These are phyloP conservation scores for Carollia perspicillata DNA, from an alignment of 2,113 vertebrate genomes.

Conservation along the genomic window DNA sequence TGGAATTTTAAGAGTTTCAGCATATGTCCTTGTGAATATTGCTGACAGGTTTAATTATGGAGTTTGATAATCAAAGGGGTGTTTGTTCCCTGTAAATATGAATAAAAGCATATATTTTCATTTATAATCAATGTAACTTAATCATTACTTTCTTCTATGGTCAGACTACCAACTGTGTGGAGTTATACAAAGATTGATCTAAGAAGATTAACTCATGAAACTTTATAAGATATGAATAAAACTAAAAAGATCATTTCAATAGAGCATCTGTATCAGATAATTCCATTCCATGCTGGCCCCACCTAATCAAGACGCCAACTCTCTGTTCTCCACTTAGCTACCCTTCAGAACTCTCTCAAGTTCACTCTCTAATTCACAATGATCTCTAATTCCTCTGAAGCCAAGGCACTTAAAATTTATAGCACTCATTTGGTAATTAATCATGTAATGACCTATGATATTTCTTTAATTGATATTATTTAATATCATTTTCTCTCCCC, in stretches of 20 bases:
- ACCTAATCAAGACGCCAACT: neutral
- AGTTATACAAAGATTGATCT: neutral
- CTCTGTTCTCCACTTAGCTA: neutral
- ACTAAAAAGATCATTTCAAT: neutral
- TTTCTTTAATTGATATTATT: constrained; percentile 43
- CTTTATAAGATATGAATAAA: constrained; percentile 3
- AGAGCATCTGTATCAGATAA: neutral
- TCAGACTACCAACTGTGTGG: neutral
- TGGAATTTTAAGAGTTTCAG: constrained; percentile 65
- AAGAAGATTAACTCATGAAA: neutral
- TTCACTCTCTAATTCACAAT: neutral
- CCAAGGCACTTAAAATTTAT: constrained; percentile 20
- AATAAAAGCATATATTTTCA: neutral
- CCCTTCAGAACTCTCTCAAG: neutral
- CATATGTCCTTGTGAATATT: constrained; percentile 68
- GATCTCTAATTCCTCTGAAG: neutral
- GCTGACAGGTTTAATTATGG: neutral
- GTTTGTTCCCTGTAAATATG: neutral
- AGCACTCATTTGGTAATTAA: constrained; percentile 34
- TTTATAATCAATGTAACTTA: neutral
- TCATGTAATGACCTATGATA: constrained; percentile 22
- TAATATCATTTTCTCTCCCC: neutral
- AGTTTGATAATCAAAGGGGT: neutral
- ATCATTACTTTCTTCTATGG: neutral
- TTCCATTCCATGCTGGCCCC: neutral